Base-by-base conservation (phyloP, 2,797 vertebrate genomes). In the Anniella stebbinsi region DNA sequence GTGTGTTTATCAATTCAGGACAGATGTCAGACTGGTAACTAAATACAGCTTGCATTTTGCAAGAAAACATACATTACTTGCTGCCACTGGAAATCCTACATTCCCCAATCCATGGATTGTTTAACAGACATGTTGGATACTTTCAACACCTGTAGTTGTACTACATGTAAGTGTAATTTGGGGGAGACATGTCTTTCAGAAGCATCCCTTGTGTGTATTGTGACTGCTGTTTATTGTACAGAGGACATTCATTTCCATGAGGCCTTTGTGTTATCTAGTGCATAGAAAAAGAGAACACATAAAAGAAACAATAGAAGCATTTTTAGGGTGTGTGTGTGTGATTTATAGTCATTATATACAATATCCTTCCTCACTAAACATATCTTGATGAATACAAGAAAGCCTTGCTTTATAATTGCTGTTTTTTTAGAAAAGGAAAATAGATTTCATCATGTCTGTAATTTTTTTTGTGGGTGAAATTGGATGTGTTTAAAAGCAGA, bases 381-480 rank as follows among this genome's bases (percentile, higher is more conserved):
- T 57, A 2, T 36, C 0, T 73, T 91, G 76, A 80, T 54, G 30
- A 7, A 41, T 76, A 69, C 80, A 87, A 82, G 80, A 88, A 92
- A 72, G 2, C 60, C 77, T 66, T 33, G 7, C 30, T 82, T 89
- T 70, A 25, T 54, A 67, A 36, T 21, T 41, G 76, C n/a, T 66
- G 90, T 70, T 73, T 80, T 30, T 51, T 51, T 70, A 63, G 72
- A 30, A 77, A 92, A 25, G 28, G 54, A 91, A 88, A 45, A 18
- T 80, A 87, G 87, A 95, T 92, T 36, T 21, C 13, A 73, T 30
- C 45, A 75, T 67, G 90, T 94, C 67, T 86, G 41, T 89, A 69
- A 48, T 93, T 91, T 72, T 54, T 93, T 91, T 80, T 91, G 70
- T 84, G n/a, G 30, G 80, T 94, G 87, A 78, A 93, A 85, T 84